phyloP scores from a whole-genome alignment of 2,797 vertebrate genomes.

The Schizothorax lantsangensis region DNA sequence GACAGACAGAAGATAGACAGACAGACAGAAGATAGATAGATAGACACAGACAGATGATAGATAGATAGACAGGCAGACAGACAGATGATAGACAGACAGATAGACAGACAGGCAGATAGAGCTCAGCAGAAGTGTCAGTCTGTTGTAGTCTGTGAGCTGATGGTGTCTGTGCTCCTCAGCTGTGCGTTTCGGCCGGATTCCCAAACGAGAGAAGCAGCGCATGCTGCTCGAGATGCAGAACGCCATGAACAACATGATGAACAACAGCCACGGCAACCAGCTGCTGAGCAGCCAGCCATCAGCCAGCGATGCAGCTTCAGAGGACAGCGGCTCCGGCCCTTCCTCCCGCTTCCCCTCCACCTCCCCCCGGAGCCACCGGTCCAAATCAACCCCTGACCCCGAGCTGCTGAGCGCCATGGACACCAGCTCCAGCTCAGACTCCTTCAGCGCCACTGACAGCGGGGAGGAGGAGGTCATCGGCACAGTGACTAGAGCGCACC shows the following conservation, averaged over 20 bases:
- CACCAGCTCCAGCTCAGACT: constrained; percentile 70
- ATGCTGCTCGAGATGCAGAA: constrained; percentile 98
- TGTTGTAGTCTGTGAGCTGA: not conserved
- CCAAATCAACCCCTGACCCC: constrained; percentile 61
- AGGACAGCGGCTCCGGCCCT: constrained; percentile 36
- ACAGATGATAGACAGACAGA: too few species aligned
- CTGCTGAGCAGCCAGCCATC: constrained; percentile 55
- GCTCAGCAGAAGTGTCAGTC: not conserved
- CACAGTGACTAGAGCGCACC: constrained; percentile 88
- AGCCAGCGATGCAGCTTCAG: constrained; percentile 41
- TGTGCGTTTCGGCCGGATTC: constrained; percentile 96
- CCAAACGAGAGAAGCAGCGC: constrained; percentile 94
- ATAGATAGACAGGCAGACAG: too few species aligned
- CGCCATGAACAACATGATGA: constrained; percentile 97
- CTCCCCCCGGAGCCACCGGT: constrained; percentile 63
- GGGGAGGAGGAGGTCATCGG: constrained; percentile 92
- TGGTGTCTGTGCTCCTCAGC: constrained; percentile 73
- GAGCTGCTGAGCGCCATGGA: constrained; percentile 71
- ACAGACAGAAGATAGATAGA: too few species aligned
- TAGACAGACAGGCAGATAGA: too few species aligned
- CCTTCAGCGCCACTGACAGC: constrained; percentile 78
- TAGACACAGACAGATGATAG: too few species aligned
- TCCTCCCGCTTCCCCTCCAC: constrained; percentile 61
- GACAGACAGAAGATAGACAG: too few species aligned
- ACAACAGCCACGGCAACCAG: constrained; percentile 77